These are phyloP conservation scores for Ceraclea dissimilis DNA, from an alignment of 2,888 invertebrate species.

Conservation along the genomic window DNA sequence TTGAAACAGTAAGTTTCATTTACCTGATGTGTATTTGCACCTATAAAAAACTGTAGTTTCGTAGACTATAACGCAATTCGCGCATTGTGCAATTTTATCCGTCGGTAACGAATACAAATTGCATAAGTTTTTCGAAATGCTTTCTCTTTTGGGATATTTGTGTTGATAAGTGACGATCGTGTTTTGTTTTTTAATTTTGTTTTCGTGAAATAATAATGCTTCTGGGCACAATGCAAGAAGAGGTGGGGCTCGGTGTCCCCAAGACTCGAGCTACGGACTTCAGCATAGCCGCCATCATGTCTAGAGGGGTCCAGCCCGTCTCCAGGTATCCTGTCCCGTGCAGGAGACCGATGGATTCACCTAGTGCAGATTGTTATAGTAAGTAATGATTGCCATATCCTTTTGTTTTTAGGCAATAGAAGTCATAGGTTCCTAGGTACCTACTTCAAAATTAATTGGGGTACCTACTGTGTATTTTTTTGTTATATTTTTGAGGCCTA, in stretches of 20 bases:
- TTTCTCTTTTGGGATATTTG: not conserved
- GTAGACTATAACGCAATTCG: too few relatives aligned
- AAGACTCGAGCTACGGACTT: slow-evolving; percentile 75
- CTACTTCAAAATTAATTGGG: not conserved
- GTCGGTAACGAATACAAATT: not conserved
- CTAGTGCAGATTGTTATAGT: slow-evolving; percentile 16
- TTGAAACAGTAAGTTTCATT: too few relatives aligned
- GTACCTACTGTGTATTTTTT: too few relatives aligned
- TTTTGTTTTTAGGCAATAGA: not conserved
- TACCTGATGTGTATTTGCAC: too few relatives aligned
- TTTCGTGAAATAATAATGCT: slow-evolving; percentile 35
- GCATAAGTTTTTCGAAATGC: not conserved
- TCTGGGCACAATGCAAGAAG: slow-evolving; percentile 34
- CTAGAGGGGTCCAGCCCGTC: slow-evolving; percentile 49
- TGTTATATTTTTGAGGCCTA: too few relatives aligned
- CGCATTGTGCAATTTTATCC: not conserved
- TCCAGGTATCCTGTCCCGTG: slow-evolving; percentile 34
- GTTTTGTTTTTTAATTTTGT: not conserved
- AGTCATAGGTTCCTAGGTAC: not conserved
- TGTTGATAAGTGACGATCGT: not conserved
- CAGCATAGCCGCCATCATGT: slow-evolving; percentile 94
- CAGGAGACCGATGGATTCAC: slow-evolving; percentile 22
- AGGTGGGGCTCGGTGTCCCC: slow-evolving; percentile 32
- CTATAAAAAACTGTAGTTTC: too few relatives aligned
- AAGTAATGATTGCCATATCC: not conserved